These are phyloP conservation scores for Orchesella flavescens DNA, from an alignment of 2,888 invertebrate species.

Conservation along the genomic window DNA sequence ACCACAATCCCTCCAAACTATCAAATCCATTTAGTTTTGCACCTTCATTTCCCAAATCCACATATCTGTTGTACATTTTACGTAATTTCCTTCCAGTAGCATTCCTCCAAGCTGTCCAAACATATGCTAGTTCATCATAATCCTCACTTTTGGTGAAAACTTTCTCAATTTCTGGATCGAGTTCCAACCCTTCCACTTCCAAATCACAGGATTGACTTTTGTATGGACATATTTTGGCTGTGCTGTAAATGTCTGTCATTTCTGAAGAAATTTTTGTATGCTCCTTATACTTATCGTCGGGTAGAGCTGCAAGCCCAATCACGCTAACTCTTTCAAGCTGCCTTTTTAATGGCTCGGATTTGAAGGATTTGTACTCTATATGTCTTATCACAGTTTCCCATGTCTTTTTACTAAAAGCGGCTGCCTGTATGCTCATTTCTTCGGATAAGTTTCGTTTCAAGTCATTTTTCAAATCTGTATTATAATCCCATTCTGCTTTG, in stretches of 20 bases:
- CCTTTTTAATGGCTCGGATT: conserved; percentile 80
- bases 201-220: conserved; percentile 75
- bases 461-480: conserved; percentile 73
- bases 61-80: conserved; percentile 85
- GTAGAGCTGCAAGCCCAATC: conserved; percentile 82
- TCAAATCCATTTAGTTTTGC: conserved; percentile 79
- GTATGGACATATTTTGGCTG: conserved; percentile 82
- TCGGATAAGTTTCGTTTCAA: conserved; percentile 55
- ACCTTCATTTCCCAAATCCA: conserved; percentile 86
- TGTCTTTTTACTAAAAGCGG: conserved; percentile 83
- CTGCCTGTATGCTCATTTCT: conserved; percentile 53
- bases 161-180: conserved; percentile 78
- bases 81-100: conserved; percentile 85
- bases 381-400: conserved; percentile 79
- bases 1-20: conserved; percentile 78
- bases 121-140: conserved; percentile 83
- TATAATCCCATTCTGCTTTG: conserved; percentile 74
- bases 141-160: conserved; percentile 85
- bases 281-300: conserved; percentile 80
- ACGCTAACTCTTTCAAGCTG: conserved; percentile 83
- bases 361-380: conserved; percentile 78
- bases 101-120: conserved; percentile 88
- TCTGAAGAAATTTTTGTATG: conserved; percentile 76
- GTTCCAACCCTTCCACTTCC: conserved; percentile 76
- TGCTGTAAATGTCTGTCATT: conserved; percentile 86